Conservation (phyloP, 2,797 vertebrate species). For the Ateles fusciceps region DNA sequence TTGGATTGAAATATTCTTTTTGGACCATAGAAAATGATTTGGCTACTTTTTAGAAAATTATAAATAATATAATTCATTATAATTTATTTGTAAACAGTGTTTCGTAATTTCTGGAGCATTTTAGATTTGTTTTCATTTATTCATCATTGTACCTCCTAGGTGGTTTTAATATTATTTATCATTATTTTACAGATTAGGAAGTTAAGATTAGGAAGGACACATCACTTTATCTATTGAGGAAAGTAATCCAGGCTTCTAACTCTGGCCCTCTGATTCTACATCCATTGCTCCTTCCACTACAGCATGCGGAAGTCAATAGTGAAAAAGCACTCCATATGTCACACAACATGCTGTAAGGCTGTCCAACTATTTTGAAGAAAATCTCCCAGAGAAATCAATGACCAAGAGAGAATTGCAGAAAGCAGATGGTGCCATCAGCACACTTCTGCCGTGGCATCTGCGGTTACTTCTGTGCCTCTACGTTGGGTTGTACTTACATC, state of each 20-base stretch:
- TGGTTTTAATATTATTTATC: neutral
- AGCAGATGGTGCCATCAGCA: slow-evolving; percentile 72
- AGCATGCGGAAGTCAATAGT: slow-evolving; percentile 43
- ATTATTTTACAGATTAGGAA: neutral
- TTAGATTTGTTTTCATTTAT: neutral
- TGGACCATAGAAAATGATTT: neutral
- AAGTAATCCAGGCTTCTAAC: slow-evolving; percentile 11
- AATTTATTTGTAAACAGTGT: neutral
- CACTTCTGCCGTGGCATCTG: slow-evolving; percentile 74
- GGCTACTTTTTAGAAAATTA: neutral
- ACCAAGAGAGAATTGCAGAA: slow-evolving; percentile 66
- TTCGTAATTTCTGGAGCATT: neutral
- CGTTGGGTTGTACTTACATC: slow-evolving; percentile 56
- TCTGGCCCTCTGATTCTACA: neutral
- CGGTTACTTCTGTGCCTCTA: slow-evolving; percentile 66
- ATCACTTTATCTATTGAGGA: neutral
- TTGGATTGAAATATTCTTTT: neutral
- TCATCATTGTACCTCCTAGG: neutral
- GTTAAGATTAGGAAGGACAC: neutral
- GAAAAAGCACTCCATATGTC: slow-evolving; percentile 72
- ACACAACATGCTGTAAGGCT: slow-evolving; percentile 64
- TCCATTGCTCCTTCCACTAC: neutral
- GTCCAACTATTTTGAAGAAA: slow-evolving; percentile 67
- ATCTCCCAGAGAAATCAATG: slow-evolving; percentile 72
- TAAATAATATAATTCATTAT: neutral